phyloP scores from a whole-genome alignment of 2,888 invertebrate species.

The Agrochola lota region DNA sequence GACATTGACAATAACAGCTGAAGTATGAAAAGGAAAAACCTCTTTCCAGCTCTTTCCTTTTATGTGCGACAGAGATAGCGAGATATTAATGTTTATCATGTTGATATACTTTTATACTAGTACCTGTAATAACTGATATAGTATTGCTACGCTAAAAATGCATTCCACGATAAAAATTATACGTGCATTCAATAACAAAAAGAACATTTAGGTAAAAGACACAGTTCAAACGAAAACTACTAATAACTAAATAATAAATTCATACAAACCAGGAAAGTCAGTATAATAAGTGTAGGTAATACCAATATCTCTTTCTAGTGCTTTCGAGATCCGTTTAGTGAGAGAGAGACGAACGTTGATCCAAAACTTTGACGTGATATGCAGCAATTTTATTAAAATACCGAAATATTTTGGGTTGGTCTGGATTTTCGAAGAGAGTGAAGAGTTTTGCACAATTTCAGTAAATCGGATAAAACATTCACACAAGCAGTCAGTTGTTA shows the following conservation, averaged over 20 bases:
- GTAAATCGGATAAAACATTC: background rate
- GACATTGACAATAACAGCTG: conserved; percentile 7
- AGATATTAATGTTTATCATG: conserved; percentile 25
- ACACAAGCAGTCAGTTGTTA: background rate
- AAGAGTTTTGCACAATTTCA: background rate
- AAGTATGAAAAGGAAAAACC: conserved; percentile 17
- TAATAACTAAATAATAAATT: background rate
- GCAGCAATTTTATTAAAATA: background rate
- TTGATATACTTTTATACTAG: background rate
- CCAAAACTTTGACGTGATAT: background rate
- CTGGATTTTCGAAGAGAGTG: background rate
- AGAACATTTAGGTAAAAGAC: background rate
- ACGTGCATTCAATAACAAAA: background rate
- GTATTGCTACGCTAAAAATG: conserved; percentile 7
- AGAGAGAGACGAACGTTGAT: conserved; percentile 52
- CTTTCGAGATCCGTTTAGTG: background rate
- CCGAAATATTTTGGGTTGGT: background rate
- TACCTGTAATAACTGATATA: background rate
- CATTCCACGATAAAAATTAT: too few species aligned
- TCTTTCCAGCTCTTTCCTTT: accelerated
- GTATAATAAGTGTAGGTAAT: background rate
- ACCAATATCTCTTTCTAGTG: conserved; percentile 48
- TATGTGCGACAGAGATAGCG: conserved; percentile 22
- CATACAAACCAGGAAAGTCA: background rate
- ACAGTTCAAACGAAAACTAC: background rate